Evolutionary conservation across 2,113 vertebrate genomes (phyloP).

Genomic region (Colistium nudipinnis): DNA sequence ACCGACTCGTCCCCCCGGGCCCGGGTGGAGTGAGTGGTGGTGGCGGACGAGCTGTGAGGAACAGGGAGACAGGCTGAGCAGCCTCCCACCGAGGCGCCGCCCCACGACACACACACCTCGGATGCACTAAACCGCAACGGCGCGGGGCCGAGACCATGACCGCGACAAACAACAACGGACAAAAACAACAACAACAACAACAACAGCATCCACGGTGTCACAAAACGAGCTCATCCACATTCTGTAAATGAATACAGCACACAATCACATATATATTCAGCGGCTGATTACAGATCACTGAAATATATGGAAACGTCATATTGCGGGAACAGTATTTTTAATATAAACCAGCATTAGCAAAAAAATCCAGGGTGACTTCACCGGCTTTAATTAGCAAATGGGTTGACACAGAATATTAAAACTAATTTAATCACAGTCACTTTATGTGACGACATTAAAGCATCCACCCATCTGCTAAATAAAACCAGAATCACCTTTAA

Average conservation of each 20-base stretch:
- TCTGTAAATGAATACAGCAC: conserved; percentile 39
- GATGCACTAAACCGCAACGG: conserved; percentile 73
- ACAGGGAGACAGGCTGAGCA: conserved; percentile 86
- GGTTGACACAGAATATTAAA: neutral
- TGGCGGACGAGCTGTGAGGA: conserved; percentile 85
- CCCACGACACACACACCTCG: conserved; percentile 81
- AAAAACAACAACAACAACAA: conserved; percentile 41
- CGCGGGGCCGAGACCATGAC: conserved; percentile 50
- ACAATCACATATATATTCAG: conserved; percentile 70
- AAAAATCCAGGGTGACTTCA: conserved; percentile 13
- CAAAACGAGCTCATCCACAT: conserved; percentile 64
- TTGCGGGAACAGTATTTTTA: neutral
- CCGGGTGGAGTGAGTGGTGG: conserved; percentile 79
- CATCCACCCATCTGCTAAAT: conserved; percentile 27
- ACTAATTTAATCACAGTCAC: neutral
- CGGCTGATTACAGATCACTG: conserved; percentile 53
- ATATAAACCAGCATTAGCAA: conserved; percentile 26
- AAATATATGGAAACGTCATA: conserved; percentile 58
- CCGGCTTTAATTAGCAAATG: conserved; percentile 31
- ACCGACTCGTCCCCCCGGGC: conserved; percentile 79
- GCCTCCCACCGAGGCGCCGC: conserved; percentile 75
- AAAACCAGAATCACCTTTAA: conserved; percentile 7
- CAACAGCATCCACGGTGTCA: conserved; percentile 70
- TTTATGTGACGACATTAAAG: neutral
- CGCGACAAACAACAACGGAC: conserved; percentile 59